Base-by-base conservation (phyloP, 2,888 invertebrate species). In the Agrotis ipsilon region DNA sequence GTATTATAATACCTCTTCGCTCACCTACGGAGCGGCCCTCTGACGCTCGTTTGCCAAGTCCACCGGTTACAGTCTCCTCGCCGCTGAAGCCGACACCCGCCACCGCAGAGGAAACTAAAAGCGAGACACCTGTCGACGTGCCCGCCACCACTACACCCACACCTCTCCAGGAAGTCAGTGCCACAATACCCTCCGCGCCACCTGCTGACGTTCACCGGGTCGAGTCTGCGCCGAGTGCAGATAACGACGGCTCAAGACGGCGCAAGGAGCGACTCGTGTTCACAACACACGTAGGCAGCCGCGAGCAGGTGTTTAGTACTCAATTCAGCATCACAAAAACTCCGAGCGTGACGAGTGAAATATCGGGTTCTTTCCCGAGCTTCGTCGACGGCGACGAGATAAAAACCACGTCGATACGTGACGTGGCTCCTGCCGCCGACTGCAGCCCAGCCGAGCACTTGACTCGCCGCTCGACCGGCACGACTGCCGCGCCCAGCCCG, bases 281-380 rank as follows among this genome's bases (percentile, higher is more conserved):
- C 88, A 97, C 97, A 68, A 98, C 97, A 13, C 96, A 97, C 80
- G 94, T 98, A 57, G 97, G 97, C 45, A 97, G 97, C 86, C 96
- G 97, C 87, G 97, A 97, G 85, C 97, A 97, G 91, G 96, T 97
- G 58, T 98, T 98, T 89, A 97, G 97, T 84, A 97, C 97, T 5
- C 97, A 97, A 84, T 96, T 97, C 82, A 97, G 97, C 87, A 95
- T 97, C 82, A 97, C 97, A 1, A 97, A 97, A 88, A 97, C 97
- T 7, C 97, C 97, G 74, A 97, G 97, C 87, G 95, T 97, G 46
- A 96, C 97, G 18, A 97, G 97, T 83, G 97, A 97, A 87, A 95
- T 97, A 59, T 97, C 97, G 3, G 97, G 91, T 43, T 93, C 94
- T 21, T 91, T 94, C 55, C 92, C 94, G 61, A 93, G 93, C 75